Evolutionary conservation across 1,140 invertebrate genomes (phyloP).

Genomic region (Oreohelix idahoensis): DNA sequence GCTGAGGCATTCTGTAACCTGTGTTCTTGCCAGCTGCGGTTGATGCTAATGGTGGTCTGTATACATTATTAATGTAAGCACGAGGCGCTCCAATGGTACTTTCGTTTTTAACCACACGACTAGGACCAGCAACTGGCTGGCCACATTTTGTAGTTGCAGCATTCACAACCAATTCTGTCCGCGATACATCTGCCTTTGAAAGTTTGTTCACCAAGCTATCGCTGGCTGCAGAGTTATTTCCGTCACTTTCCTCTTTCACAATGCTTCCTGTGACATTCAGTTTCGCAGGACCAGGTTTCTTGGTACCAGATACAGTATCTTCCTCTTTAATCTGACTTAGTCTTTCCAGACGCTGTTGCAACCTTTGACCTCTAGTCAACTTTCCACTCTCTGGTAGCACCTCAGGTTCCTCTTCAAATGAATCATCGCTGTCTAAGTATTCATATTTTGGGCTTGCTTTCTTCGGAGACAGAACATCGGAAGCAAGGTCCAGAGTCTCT

Average conservation of each 20-base stretch:
- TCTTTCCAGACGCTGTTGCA: slow-evolving; percentile 20
- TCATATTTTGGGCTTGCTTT: slow-evolving; percentile 25
- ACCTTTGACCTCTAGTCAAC: slow-evolving; percentile 2
- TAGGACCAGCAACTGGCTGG: not conserved
- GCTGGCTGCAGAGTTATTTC: not conserved
- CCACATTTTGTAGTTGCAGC: not conserved
- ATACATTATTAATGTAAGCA: not conserved
- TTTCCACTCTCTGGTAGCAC: slow-evolving; percentile 22
- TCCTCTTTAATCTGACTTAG: not conserved
- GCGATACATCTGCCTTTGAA: not conserved
- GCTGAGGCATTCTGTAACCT: not conserved
- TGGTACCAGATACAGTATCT: not conserved
- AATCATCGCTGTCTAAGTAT: slow-evolving; percentile 11
- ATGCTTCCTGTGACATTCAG: not conserved
- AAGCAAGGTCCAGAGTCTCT: not conserved
- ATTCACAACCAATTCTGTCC: not conserved
- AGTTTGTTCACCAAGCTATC: not conserved
- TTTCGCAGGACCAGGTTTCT: not conserved
- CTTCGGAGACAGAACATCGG: not conserved
- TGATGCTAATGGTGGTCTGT: not conserved
- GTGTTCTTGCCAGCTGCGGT: not conserved
- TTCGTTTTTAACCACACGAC: not conserved
- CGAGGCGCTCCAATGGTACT: not conserved
- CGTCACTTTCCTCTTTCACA: not conserved
- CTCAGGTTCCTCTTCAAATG: not conserved